phyloP scores from a whole-genome alignment of 2,797 vertebrate species.

The Betta splendens region DNA sequence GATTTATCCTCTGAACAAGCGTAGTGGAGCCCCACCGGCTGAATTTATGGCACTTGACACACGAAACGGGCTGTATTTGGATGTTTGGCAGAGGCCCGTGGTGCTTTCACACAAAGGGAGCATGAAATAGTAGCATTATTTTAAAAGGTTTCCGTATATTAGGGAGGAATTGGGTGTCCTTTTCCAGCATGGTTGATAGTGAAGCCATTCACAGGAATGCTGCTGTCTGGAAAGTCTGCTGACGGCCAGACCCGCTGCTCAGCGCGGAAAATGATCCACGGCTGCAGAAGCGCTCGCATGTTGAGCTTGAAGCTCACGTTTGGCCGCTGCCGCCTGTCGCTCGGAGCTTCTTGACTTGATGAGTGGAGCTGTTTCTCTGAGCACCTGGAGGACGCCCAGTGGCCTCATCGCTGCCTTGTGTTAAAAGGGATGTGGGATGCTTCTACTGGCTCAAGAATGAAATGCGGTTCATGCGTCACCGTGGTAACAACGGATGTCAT shows the following conservation, averaged over 20 bases:
- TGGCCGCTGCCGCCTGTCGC: conserved; percentile 6
- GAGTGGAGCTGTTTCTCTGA: too few relatives aligned
- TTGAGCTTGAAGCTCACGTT: conserved; percentile 19
- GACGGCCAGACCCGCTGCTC: conserved; percentile 31
- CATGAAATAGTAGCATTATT: conserved; percentile 77
- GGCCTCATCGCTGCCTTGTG: too few relatives aligned
- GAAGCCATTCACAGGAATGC: conserved; percentile 53
- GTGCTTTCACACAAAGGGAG: conserved; percentile 62
- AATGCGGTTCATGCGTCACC: too few relatives aligned
- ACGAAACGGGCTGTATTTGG: conserved; percentile 50
- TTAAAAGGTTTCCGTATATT: conserved; percentile 72
- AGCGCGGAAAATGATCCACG: conserved; percentile 39
- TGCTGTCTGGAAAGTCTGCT: conserved; percentile 46
- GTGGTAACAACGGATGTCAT: background rate
- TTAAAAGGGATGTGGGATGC: too few relatives aligned
- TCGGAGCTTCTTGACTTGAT: too few relatives aligned
- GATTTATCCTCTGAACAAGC: conserved; percentile 76
- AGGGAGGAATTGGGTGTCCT: conserved; percentile 53
- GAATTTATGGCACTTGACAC: conserved; percentile 71
- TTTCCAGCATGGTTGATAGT: conserved; percentile 59
- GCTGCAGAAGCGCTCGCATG: conserved; percentile 22
- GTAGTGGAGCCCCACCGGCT: conserved; percentile 55
- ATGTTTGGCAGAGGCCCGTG: conserved; percentile 57
- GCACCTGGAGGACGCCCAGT: too few relatives aligned
- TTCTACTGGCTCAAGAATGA: too few relatives aligned